phyloP scores from a whole-genome alignment of 92 coral and sea anemone genomes.

The Heliopora coerulea region DNA sequence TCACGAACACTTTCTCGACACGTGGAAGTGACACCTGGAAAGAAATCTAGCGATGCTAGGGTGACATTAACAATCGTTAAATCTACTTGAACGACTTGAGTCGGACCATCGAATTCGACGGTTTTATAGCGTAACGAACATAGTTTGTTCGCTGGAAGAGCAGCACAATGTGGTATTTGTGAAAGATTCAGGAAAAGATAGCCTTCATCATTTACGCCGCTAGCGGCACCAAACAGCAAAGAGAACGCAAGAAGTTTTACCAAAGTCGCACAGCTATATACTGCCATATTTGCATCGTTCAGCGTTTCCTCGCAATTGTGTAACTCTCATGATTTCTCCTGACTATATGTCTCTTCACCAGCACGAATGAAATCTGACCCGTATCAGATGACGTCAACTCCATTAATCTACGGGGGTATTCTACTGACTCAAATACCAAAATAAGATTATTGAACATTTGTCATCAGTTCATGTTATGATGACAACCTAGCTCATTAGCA shows the following conservation, averaged over 20 bases:
- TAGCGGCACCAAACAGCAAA: not conserved
- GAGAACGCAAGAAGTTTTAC: not conserved
- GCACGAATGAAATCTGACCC: too few species aligned
- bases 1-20: slow-evolving; percentile 6
- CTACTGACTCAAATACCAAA: too few species aligned
- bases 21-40: not conserved
- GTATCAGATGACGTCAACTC: too few species aligned
- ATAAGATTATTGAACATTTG: too few species aligned
- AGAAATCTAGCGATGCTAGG: not conserved
- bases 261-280: not conserved
- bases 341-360: too few species aligned
- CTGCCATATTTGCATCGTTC: slow-evolving; percentile 1
- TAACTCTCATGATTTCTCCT: too few species aligned
- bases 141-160: not conserved
- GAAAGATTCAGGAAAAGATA: not conserved
- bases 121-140: not conserved
- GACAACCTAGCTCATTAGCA: too few species aligned
- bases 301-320: too few species aligned
- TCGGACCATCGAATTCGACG: not conserved
- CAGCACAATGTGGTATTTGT: not conserved
- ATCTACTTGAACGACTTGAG: not conserved
- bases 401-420: too few species aligned
- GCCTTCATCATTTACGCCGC: not conserved
- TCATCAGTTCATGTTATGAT: too few species aligned
- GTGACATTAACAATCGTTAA: not conserved